A percentile compares a stretch with the other conserved stretches of the same genome.
These are phyloP conservation scores for Lepidocyrtinus sp. DNA, from an alignment of 2,888 invertebrate species.

Conservation along the genomic window DNA sequence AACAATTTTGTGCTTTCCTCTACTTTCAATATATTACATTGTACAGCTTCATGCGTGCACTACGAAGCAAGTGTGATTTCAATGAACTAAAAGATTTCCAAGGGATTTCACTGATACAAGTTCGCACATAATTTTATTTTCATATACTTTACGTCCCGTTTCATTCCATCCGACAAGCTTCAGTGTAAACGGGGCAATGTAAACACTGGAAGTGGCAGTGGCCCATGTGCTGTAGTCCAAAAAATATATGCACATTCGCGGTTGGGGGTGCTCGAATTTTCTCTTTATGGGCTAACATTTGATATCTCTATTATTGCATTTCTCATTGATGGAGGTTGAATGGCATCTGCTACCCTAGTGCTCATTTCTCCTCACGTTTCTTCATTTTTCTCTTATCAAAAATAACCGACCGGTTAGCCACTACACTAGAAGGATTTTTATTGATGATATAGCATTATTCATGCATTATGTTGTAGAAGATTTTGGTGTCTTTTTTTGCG, in stretches of 20 bases:
- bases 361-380: conserved; percentile 22
- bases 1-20: conserved; percentile 8
- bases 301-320: conserved; percentile 64
- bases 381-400: conserved; percentile 9
- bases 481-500: too few species aligned
- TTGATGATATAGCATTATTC: conserved; percentile 2
- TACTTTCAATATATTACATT: conserved; percentile 15
- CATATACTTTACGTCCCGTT: not conserved
- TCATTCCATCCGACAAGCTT: too few species aligned
- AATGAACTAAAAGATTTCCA: conserved; percentile 45
- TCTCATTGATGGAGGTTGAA: conserved; percentile 67
- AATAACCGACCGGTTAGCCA: conserved; percentile 2
- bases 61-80: conserved; percentile 36
- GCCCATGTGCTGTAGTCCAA: conserved; percentile 40
- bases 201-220: not conserved
- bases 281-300: conserved; percentile 40
- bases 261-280: conserved; percentile 32
- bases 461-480: conserved; percentile 1
- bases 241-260: conserved; percentile 17
- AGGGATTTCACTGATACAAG: conserved; percentile 32
- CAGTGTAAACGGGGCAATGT: too few species aligned
- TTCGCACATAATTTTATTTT: conserved; percentile 43
- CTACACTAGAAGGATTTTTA: not conserved
- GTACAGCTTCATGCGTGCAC: conserved; percentile 27
- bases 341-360: conserved; percentile 68